Base-by-base conservation (phyloP, 1,140 invertebrate species). In the Drosophila pachea region DNA sequence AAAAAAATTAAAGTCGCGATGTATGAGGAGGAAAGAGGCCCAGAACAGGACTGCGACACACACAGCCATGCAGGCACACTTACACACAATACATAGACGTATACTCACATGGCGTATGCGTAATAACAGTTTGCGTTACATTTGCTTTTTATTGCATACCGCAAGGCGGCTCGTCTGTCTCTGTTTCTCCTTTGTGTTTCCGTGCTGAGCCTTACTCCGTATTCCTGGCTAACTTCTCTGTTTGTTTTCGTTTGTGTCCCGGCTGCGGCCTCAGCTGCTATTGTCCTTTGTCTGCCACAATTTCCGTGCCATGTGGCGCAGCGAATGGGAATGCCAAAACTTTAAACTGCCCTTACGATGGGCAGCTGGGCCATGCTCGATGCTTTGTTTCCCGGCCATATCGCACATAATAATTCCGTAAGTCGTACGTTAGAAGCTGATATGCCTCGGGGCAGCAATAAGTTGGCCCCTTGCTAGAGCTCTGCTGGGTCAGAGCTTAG, bases 101-200 rank as follows among this genome's bases (percentile, higher is more conserved):
- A 29, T 29, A 36, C 52, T 32, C 61, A 58, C 79, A 84, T 78
- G 66, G 81, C 76, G 81, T 86, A 81, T 81, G 67, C 82, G 81
- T 81, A 86, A 84, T 86, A 81, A 84, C 70, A 86, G 75, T 86
- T 86, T 86, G 81, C 81, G 81, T 77, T 86, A 86, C 81, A 86
- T 86, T 86, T 86, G 81, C 74, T 86, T 86, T 86, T 86, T 86
- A 86, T 86, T 86, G 81, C 81, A 86, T 86, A 86, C 81, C 76
- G 74, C 81, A 86, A 81, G 81, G 67, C 82, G 81, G 47, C 50
- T 54, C 35, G 45, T n/a, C 50, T 49, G 61, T 52, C 59, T 47
- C 60, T 43, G 60, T 52, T 55, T 47, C 31, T 66, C 50, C 61
- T 62, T 64, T 65, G 65, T 74, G 36, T 52, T 69, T 53, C 36